Evolutionary conservation across 2,797 vertebrate genomes (phyloP), one percentile per base, ranked within the genome.

Genomic region (Todus mexicanus): DNA sequence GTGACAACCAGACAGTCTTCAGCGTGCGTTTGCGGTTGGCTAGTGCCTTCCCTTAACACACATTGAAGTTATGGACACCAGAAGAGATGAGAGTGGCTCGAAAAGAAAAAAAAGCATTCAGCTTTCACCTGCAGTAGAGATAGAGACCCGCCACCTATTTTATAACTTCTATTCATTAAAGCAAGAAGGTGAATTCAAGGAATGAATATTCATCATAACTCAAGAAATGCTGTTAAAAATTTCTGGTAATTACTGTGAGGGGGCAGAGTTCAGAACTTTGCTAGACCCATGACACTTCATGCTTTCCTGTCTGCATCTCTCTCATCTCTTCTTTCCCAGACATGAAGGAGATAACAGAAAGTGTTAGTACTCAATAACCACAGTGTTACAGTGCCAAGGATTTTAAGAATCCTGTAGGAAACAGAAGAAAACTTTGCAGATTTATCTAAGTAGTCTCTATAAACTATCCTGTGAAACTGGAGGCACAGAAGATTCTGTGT

Each of bases 1-100:
- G 38, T 64, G 57, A 69, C 75, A 84, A 5, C 15, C 53, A 50
- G 63, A 50, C 4, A 40, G 48, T 27, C 45, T 71, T 48, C 61
- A 60, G 22, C 38, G 19, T 4, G 5, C 8, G 15, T 85, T 79
- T 50, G 40, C 14, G 61, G 43, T 7, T 61, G 29, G 14, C 26
- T 51, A 57, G 20, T 53, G 43, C 43, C 7, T 2, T 12, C 25
- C 22, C 59, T 29, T 12, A 68, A 13, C 2, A 3, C 37, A 23
- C 19, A 6, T 1, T 33, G 45, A 45, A 25, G 19, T 53, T 71
- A 19, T 0, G 0, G 33, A 5, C 16, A 23, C 47, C 26, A 10
- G 19, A 65, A 57, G 38, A 61, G 35, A 33, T 23, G 22, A 69
- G 64, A 75, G 35, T 2, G 23, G 18, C 56, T 79, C 47, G 0